Percentiles rank a stretch among this genome's conserved stretches.
These are phyloP conservation scores for Salticus scenicus DNA, from an alignment of 2,888 invertebrate species.

Conservation along the genomic window DNA sequence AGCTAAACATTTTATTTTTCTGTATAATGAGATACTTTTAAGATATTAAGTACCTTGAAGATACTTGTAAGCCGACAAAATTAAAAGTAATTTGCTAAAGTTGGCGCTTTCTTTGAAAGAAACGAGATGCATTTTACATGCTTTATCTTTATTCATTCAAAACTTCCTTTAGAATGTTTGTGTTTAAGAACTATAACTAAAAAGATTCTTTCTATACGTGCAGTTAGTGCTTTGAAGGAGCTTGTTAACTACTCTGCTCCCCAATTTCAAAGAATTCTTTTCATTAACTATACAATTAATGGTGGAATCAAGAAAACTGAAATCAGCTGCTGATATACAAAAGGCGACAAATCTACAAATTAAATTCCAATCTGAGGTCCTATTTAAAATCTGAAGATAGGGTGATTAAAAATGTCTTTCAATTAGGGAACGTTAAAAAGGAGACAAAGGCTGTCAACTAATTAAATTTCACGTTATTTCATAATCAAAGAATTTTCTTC, in stretches of 20 bases:
- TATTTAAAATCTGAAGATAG: slow-evolving; percentile 2
- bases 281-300: not conserved
- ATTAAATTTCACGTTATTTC: not conserved
- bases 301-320: slow-evolving; percentile 3
- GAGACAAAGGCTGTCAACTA: slow-evolving; percentile 7
- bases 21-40: too few relatives aligned
- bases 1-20: too few relatives aligned
- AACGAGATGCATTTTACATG: too few relatives aligned
- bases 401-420: slow-evolving; percentile 11
- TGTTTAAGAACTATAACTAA: too few relatives aligned
- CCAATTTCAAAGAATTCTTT: not conserved
- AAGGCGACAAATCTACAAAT: not conserved
- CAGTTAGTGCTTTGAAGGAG: too few relatives aligned
- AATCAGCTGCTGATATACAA: not conserved
- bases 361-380: not conserved
- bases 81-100: too few relatives aligned
- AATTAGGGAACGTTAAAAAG: slow-evolving; percentile 6
- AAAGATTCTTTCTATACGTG: too few relatives aligned
- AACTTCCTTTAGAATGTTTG: too few relatives aligned
- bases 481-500: slow-evolving; percentile 8
- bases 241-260: not conserved
- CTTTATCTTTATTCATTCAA: too few relatives aligned
- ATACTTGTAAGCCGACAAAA: too few relatives aligned
- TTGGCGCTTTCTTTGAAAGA: too few relatives aligned
- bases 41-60: too few relatives aligned